Evolutionary conservation across 2,797 vertebrate species (phyloP).

Genomic region (Brachyalestes nurse): DNA sequence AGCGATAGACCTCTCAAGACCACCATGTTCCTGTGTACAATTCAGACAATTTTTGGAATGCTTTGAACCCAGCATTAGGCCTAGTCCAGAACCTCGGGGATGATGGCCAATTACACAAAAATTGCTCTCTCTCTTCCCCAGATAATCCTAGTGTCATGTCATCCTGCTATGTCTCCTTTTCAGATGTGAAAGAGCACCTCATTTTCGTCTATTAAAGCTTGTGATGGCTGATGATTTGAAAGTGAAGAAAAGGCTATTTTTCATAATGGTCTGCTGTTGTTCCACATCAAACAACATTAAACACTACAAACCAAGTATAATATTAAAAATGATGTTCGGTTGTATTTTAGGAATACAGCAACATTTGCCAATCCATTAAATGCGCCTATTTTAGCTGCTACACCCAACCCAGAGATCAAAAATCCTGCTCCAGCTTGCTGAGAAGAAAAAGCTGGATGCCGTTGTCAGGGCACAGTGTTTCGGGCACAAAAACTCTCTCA

Average conservation of each 20-base stretch:
- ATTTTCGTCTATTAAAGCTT: slow-evolving; percentile 56
- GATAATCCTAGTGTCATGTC: slow-evolving; percentile 70
- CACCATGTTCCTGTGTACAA: slow-evolving; percentile 25
- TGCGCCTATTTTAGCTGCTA: background rate
- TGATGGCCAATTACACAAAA: slow-evolving; percentile 73
- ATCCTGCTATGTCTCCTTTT: slow-evolving; percentile 65
- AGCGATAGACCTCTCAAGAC: slow-evolving; percentile 38
- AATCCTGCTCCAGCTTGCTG: background rate
- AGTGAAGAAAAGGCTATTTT: background rate
- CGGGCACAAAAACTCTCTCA: slow-evolving; percentile 38
- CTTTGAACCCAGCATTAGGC: slow-evolving; percentile 57
- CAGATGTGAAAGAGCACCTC: slow-evolving; percentile 47
- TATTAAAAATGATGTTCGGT: slow-evolving; percentile 5
- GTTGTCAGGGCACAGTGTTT: slow-evolving; percentile 33
- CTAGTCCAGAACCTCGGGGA: slow-evolving; percentile 54
- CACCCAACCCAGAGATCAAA: background rate
- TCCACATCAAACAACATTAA: slow-evolving; percentile 8
- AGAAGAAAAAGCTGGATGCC: slow-evolving; percentile 7
- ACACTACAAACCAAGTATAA: slow-evolving; percentile 15
- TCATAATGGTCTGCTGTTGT: slow-evolving; percentile 3
- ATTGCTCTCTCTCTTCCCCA: slow-evolving; percentile 64
- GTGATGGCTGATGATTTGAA: slow-evolving; percentile 45
- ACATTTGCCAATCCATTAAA: background rate
- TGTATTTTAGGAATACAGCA: background rate
- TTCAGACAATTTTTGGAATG: slow-evolving; percentile 58